Evolutionary conservation across 2,113 vertebrate species (phyloP).

Genomic region (Sakesphorus luctuosus): DNA sequence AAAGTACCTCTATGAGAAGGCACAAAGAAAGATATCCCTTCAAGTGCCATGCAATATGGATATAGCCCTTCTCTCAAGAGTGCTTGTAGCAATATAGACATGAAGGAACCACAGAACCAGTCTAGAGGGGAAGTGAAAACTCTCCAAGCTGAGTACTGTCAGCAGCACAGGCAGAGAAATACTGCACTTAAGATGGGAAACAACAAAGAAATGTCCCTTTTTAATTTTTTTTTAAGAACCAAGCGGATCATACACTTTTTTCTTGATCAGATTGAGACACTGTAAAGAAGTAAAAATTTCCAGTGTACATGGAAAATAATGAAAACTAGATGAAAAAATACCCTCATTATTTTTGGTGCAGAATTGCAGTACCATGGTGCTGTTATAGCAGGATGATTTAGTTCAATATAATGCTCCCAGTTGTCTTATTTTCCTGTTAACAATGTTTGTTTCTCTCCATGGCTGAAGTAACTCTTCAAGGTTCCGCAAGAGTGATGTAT

Average conservation of each 20-base stretch:
- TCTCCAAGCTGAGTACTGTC: background rate
- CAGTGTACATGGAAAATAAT: background rate
- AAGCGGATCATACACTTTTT: background rate
- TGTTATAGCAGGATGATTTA: conserved; percentile 19
- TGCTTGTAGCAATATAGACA: background rate
- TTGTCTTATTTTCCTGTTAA: conserved; percentile 33
- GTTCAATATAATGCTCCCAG: background rate
- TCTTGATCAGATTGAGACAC: background rate
- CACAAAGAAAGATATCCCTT: background rate
- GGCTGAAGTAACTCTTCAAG: background rate
- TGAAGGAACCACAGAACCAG: background rate
- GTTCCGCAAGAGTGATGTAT: background rate
- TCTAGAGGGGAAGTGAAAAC: background rate
- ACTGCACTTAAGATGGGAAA: background rate
- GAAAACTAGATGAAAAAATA: conserved; percentile 8
- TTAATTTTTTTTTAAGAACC: background rate
- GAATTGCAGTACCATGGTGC: background rate
- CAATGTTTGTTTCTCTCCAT: background rate
- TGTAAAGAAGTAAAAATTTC: background rate
- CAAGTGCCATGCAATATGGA: background rate
- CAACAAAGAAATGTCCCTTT: background rate
- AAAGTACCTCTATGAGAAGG: background rate
- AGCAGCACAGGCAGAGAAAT: background rate
- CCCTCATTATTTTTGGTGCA: conserved; percentile 4
- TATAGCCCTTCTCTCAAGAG: background rate